Conservation (phyloP, 2,113 vertebrate genomes). For the Zosterops lateralis region DNA sequence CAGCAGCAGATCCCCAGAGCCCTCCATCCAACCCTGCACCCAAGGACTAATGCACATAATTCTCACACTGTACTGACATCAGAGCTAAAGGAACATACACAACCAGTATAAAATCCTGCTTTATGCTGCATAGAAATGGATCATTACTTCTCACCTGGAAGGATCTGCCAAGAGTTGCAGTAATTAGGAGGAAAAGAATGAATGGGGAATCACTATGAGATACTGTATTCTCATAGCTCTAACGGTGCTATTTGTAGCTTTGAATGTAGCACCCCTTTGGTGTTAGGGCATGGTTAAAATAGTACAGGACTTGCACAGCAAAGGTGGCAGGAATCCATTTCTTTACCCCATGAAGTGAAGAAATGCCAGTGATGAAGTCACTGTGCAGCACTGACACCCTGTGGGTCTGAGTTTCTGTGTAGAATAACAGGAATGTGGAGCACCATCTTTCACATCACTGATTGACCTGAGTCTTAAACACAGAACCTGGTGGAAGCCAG, state of each 20-base stretch:
- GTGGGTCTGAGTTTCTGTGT: neutral
- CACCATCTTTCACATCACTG: neutral
- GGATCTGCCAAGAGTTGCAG: neutral
- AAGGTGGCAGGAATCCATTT: neutral
- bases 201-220: neutral
- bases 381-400: neutral
- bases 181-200: neutral
- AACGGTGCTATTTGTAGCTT: neutral
- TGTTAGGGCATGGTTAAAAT: neutral
- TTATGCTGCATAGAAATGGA: neutral
- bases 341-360: neutral
- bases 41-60: rapidly evolving
- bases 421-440: neutral
- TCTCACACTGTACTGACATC: neutral
- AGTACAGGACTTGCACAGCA: neutral
- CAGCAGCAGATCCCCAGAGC: neutral
- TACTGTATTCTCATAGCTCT: neutral
- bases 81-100: neutral
- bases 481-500: neutral
- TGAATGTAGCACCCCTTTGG: neutral
- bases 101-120: neutral
- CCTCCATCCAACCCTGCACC: neutral
- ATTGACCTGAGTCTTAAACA: neutral
- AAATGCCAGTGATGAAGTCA: neutral
- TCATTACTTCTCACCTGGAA: neutral